Base-by-base conservation (phyloP, 1,140 invertebrate genomes). In the Phymastichus coffea region DNA sequence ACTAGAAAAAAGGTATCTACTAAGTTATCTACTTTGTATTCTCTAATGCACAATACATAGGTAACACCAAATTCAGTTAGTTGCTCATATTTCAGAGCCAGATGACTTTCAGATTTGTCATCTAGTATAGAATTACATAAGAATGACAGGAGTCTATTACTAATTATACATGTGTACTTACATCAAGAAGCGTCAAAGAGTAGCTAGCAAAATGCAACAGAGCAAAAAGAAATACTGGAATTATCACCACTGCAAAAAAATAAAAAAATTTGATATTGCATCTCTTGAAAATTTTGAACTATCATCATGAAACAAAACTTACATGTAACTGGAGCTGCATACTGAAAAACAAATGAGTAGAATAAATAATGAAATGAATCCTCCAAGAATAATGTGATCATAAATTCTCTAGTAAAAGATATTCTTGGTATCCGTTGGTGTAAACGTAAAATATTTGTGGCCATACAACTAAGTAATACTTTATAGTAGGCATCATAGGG, bases 311-410 rank as follows among this genome's bases (percentile, higher is more conserved):
- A n/a, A n/a, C n/a, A n/a, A 88, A 89, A 86, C 87, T 91, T 93
- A 95, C 91, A 83, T 65, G 94, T 87, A 46, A 95, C 87, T 23
- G 95, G 94, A 51, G 88, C 82, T 30, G 89, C 89, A 77, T 92
- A 95, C 63, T 97, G 83, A 75, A 98, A 98, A 67, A 98, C 94
- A 44, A 97, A 76, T 10, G 93, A 93, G 78, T 92, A 99, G 75
- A 98, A 87, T 51, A 99, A 82, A 75, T 99, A 98, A 77, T 99
- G 97, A 66, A 92, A 95, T 57, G 94, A 96, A 81, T 99, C 97
- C 79, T 99, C 97, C 38, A 88, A 68, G 61, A 97, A 82, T 55
- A 99, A 75, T 7, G 82, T 76, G 10, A 84, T 81, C 26, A 97
- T 77, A 75, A 95, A 98, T 73, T 93, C 88, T 60, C 89, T 80